These are phyloP conservation scores for Ernsta delagoae DNA, from an alignment of 2,888 invertebrate species.

Conservation along the genomic window DNA sequence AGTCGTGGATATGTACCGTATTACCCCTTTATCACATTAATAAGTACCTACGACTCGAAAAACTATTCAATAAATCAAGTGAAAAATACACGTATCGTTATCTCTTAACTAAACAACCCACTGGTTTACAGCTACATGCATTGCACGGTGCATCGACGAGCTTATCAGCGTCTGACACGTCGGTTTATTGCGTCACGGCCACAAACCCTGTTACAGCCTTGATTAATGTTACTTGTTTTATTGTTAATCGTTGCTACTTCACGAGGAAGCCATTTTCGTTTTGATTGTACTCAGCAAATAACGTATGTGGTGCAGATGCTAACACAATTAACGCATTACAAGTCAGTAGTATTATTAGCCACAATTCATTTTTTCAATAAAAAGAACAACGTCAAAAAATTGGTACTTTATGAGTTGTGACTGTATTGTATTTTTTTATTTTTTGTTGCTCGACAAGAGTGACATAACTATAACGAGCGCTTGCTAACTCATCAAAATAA, in stretches of 20 bases:
- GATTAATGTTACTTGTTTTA: constrained; percentile 17
- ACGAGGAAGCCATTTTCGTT: constrained; percentile 1
- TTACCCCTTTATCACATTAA: too few relatives aligned
- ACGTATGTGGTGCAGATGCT: background rate
- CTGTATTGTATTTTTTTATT: background rate
- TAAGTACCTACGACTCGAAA: background rate
- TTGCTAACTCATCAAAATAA: constrained; percentile 5
- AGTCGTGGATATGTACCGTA: too few relatives aligned
- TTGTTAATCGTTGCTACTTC: background rate
- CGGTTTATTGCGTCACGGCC: constrained; percentile 65
- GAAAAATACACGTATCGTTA: background rate
- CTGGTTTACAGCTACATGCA: background rate
- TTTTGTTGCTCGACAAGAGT: background rate
- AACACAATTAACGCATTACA: background rate
- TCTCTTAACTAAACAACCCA: background rate
- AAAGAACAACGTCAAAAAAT: background rate
- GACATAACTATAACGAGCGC: background rate
- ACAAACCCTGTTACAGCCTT: constrained; percentile 49
- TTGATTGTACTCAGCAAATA: background rate
- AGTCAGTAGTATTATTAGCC: too few relatives aligned
- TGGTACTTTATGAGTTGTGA: background rate
- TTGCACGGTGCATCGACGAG: constrained; percentile 59
- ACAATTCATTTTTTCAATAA: too few relatives aligned
- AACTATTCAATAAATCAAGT: background rate
- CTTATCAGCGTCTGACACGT: constrained; percentile 65